Evolutionary conservation across 1,140 invertebrate genomes (phyloP).

Genomic region (Anadara kagoshimensis): DNA sequence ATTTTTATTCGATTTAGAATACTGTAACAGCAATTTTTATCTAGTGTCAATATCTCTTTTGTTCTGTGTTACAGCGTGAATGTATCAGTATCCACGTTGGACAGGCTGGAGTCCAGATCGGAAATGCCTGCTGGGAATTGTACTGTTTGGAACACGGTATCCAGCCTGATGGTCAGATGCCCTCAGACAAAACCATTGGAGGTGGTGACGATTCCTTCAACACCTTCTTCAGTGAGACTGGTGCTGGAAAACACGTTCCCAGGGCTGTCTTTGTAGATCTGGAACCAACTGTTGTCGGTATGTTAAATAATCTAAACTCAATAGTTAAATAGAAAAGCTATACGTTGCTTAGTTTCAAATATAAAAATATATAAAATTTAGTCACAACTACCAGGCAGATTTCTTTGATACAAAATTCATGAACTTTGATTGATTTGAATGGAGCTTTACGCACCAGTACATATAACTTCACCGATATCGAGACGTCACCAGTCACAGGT

Average conservation of each 20-base stretch:
- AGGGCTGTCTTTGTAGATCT: conserved; percentile 88
- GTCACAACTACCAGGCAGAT: too few relatives aligned
- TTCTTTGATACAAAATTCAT: too few relatives aligned
- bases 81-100: conserved; percentile 91
- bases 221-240: conserved; percentile 89
- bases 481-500: too few relatives aligned
- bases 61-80: conserved; percentile 76
- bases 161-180: conserved; percentile 84
- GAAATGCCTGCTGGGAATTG: conserved; percentile 86
- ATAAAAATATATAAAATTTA: too few relatives aligned
- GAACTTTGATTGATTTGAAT: too few relatives aligned
- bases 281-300: conserved; percentile 90
- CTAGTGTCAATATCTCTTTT: not conserved
- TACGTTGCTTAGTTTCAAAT: too few relatives aligned
- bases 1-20: too few relatives aligned
- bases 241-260: conserved; percentile 88
- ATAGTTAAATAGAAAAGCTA: too few relatives aligned
- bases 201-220: not conserved
- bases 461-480: too few relatives aligned
- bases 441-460: too few relatives aligned
- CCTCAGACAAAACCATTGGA: conserved; percentile 42
- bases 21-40: too few relatives aligned
- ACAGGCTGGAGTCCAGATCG: conserved; percentile 92
- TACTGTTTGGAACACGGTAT: conserved; percentile 84
- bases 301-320: too few relatives aligned